These are phyloP conservation scores for Meloe dianella DNA, from an alignment of 2,888 invertebrate genomes.

Conservation along the genomic window DNA sequence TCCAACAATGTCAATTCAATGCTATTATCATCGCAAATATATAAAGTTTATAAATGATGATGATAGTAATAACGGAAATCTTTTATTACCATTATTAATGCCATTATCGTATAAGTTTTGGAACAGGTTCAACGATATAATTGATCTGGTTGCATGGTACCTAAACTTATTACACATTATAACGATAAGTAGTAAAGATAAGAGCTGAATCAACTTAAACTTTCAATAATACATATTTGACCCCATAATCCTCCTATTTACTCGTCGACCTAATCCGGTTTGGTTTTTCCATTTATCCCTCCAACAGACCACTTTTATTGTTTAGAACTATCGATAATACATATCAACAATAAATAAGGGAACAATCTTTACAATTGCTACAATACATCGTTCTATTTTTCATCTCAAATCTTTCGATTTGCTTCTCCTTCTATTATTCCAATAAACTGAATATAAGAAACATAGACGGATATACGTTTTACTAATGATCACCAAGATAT, in stretches of 20 bases:
- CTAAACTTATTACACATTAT: neutral
- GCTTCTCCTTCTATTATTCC: neutral
- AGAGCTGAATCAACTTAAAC: neutral
- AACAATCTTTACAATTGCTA: neutral
- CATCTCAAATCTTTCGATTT: too few relatives aligned
- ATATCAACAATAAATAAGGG: neutral
- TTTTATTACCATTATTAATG: conserved; percentile 4
- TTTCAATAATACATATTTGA: conserved; percentile 6
- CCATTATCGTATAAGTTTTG: neutral
- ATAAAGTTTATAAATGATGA: conserved; percentile 9
- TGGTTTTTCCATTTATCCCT: neutral
- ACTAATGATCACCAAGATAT: conserved; percentile 36
- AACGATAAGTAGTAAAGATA: neutral
- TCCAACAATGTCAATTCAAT: conserved; percentile 19
- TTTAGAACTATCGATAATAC: conserved; percentile 5
- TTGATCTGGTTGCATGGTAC: neutral
- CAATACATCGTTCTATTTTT: neutral
- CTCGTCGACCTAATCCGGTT: neutral
- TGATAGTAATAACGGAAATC: conserved; percentile 8
- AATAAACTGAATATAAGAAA: conserved; percentile 2
- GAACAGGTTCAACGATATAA: conserved; percentile 10
- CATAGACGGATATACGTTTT: conserved; percentile 14
- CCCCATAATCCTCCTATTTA: neutral
- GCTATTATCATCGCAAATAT: conserved; percentile 5
- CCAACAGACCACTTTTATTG: neutral